phyloP scores from a whole-genome alignment of 1,140 invertebrate species.

The Scaptomyza pallida region DNA sequence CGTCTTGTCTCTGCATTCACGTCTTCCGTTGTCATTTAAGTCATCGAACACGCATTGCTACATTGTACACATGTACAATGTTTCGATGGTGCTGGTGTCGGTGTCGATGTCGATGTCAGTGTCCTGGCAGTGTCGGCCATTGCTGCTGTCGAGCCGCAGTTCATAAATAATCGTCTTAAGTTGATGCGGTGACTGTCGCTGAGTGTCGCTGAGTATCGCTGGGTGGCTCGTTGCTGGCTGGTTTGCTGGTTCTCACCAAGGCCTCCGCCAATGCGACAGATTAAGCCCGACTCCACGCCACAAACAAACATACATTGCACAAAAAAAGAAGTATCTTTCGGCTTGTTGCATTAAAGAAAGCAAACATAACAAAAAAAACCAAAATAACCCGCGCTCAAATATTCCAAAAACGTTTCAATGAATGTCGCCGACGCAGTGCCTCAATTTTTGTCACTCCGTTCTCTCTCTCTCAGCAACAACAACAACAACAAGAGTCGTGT shows the following conservation, averaged over 20 bases:
- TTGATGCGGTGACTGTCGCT: conserved; percentile 69
- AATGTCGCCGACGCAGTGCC: conserved; percentile 78
- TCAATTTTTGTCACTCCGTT: conserved; percentile 65
- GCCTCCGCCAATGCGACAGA: conserved; percentile 49
- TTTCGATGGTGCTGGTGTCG: conserved; percentile 34
- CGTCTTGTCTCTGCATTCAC: conserved; percentile 5
- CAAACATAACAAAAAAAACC: neutral
- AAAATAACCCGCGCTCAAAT: conserved; percentile 45
- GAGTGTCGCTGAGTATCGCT: conserved; percentile 26
- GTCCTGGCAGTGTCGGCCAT: conserved; percentile 58
- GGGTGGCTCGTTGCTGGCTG: conserved; percentile 56
- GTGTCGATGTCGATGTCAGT: conserved; percentile 65
- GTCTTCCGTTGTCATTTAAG: conserved; percentile 74
- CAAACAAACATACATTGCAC: conserved; percentile 49
- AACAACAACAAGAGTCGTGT: conserved; percentile 59
- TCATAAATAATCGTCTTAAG: conserved; percentile 84
- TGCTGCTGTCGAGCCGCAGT: conserved; percentile 50
- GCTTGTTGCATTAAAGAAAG: conserved; percentile 54
- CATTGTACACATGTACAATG: conserved; percentile 61
- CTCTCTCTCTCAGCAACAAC: conserved; percentile 3
- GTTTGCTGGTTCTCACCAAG: conserved; percentile 42
- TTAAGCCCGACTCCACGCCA: conserved; percentile 48
- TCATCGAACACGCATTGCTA: conserved; percentile 84
- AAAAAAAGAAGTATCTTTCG: conserved; percentile 39
- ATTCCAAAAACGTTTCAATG: conserved; percentile 81